Conservation (phyloP, 2,113 vertebrate species). For the Brachypteracias leptosomus region DNA sequence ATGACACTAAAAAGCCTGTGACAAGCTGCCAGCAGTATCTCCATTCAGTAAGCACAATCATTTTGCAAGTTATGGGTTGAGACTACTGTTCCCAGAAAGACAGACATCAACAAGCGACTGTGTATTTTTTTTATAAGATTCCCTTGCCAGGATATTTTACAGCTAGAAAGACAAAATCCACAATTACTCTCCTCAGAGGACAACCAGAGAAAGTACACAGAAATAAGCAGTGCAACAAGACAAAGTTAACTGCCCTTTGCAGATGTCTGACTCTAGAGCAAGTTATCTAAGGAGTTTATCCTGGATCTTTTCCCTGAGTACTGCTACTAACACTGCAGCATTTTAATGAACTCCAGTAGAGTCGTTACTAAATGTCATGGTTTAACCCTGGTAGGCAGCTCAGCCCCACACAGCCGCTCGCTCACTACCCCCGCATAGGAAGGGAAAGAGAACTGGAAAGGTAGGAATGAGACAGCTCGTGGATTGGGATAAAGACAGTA, state of each 20-base stretch:
- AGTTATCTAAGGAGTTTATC: neutral
- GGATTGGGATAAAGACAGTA: neutral
- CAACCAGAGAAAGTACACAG: neutral
- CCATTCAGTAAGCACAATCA: neutral
- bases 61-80: neutral
- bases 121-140: neutral
- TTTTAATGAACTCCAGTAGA: neutral
- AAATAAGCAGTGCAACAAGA: neutral
- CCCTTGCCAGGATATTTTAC: neutral
- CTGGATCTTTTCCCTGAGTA: neutral
- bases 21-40: neutral
- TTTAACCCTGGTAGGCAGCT: neutral
- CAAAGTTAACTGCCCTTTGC: neutral
- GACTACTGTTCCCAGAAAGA: neutral
- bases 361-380: neutral
- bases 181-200: neutral
- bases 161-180: neutral
- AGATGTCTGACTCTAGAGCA: neutral
- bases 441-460: neutral
- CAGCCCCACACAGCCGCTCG: neutral
- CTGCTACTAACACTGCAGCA: neutral
- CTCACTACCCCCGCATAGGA: neutral
- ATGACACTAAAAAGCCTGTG: neutral
- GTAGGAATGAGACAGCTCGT: neutral
- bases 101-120: neutral